Conservation (phyloP, 2,888 invertebrate genomes). For the Dryococelus australis region DNA sequence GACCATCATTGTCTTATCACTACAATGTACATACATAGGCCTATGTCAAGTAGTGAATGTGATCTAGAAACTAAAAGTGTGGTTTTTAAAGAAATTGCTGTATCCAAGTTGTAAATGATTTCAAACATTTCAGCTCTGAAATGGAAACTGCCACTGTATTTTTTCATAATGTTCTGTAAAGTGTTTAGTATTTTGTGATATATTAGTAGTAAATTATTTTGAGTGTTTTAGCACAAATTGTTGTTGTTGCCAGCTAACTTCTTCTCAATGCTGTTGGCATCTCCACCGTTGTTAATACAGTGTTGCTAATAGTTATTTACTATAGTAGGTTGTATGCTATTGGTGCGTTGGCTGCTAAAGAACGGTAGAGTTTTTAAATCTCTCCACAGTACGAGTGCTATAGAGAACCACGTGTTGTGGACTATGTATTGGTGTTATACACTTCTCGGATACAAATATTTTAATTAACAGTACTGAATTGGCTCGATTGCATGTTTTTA, state of each 20-base stretch:
- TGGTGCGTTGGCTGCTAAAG: neutral
- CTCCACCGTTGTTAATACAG: neutral
- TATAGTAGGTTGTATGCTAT: neutral
- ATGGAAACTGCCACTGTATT: neutral
- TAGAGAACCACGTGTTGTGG: no score
- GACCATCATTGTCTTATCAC: neutral
- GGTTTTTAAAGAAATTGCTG: neutral
- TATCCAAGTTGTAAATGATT: constrained; percentile 8
- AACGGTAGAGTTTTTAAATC: neutral
- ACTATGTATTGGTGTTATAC: no score
- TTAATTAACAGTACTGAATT: no score
- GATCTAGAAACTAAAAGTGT: no score
- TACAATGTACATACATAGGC: neutral
- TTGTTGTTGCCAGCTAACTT: neutral
- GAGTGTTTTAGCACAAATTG: neutral
- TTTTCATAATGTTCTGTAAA: neutral
- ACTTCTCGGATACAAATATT: no score
- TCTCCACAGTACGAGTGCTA: no score
- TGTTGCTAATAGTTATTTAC: neutral
- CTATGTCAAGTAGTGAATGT: no score
- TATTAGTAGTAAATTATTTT: neutral
- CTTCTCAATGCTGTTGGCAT: constrained; percentile 10
- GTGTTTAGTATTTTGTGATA: neutral
- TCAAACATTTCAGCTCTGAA: neutral
- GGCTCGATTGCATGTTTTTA: no score